phyloP scores from a whole-genome alignment of 2,113 vertebrate species.

The Gracilinanus agilis region DNA sequence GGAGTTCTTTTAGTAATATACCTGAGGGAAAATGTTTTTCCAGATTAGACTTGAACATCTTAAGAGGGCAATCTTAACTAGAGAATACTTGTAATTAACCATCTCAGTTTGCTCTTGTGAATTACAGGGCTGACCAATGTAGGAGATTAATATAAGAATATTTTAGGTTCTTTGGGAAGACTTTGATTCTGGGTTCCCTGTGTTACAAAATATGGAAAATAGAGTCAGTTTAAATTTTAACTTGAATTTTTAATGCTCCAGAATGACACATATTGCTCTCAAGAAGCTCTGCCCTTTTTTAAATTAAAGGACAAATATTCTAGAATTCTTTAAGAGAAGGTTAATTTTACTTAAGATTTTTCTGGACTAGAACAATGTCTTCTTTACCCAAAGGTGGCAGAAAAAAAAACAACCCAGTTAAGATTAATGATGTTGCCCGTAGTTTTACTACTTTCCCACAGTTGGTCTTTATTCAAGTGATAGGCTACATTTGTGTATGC shows the following conservation, averaged over 20 bases:
- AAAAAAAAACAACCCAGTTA: not conserved
- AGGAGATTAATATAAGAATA: not conserved
- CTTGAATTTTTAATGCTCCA: not conserved
- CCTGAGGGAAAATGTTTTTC: not conserved
- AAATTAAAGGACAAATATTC: not conserved
- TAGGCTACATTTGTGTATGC: not conserved
- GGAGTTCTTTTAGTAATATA: not conserved
- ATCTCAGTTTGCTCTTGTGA: not conserved
- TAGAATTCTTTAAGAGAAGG: not conserved
- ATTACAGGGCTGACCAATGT: not conserved
- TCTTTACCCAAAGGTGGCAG: not conserved
- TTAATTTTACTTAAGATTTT: not conserved
- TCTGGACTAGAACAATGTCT: not conserved
- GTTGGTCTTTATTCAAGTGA: conserved; percentile 4
- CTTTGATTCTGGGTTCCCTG: not conserved
- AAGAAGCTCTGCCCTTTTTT: not conserved
- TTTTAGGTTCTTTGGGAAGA: not conserved
- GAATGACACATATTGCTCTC: not conserved
- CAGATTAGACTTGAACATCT: not conserved
- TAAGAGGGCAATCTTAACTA: not conserved
- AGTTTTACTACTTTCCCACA: not conserved
- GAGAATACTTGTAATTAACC: not conserved
- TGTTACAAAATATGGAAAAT: not conserved
- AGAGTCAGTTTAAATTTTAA: not conserved
- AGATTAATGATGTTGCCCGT: not conserved